Conservation (phyloP, 2,888 invertebrate species). For the Calephelis perditalis region DNA sequence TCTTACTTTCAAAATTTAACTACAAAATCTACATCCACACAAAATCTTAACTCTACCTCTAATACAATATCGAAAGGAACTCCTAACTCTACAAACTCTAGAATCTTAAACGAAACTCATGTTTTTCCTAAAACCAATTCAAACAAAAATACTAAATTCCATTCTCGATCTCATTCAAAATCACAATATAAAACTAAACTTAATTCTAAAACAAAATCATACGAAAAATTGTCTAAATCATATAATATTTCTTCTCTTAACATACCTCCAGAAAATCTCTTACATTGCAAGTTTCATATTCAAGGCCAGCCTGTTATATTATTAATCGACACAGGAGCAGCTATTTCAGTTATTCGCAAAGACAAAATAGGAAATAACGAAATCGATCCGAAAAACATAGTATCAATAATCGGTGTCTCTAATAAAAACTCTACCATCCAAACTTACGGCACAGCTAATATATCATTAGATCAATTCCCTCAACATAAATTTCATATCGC, state of each 20-base stretch:
- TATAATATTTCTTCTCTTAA: conserved; percentile 33
- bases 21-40: conserved; percentile 19
- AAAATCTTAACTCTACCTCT: conserved; percentile 29
- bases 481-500: conserved; percentile 34
- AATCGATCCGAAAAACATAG: conserved; percentile 27
- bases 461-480: conserved; percentile 32
- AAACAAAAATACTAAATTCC: conserved; percentile 9
- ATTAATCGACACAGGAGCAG: conserved; percentile 35
- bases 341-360: conserved; percentile 30
- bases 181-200: conserved; percentile 24
- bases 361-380: conserved; percentile 28
- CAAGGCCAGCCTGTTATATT: conserved; percentile 30
- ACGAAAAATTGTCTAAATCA: conserved; percentile 16
- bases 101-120: conserved; percentile 18
- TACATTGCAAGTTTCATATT: conserved; percentile 33
- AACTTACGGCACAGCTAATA: conserved; percentile 30
- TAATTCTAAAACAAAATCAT: conserved; percentile 20
- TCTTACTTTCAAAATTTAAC: background rate
- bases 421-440: conserved; percentile 25
- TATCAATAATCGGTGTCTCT: conserved; percentile 36
- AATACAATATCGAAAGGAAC: conserved; percentile 17
- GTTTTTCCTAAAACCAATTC: background rate
- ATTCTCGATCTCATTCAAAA: conserved; percentile 6
- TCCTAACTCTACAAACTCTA: conserved; percentile 14
- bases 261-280: conserved; percentile 34